phyloP scores from a whole-genome alignment of 1,140 invertebrate species.

The Camponotus pennsylvanicus region DNA sequence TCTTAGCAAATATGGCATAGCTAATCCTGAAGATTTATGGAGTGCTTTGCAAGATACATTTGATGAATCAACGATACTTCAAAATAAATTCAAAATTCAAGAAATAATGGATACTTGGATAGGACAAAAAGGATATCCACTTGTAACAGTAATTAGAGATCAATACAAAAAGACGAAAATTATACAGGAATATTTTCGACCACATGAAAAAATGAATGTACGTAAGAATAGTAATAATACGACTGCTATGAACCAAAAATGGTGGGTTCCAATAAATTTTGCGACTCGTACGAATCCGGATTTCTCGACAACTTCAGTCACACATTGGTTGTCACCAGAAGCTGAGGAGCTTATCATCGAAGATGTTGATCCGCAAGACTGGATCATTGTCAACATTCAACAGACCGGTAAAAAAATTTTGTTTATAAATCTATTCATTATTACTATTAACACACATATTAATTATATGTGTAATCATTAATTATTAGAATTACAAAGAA shows the following conservation, averaged over 20 bases:
- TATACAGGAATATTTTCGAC: conserved; percentile 83
- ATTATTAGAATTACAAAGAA: too few relatives aligned
- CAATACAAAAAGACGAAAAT: conserved; percentile 86
- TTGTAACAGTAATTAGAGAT: conserved; percentile 90
- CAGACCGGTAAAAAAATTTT: conserved; percentile 84
- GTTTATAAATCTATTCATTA: neutral
- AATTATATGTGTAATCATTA: too few relatives aligned
- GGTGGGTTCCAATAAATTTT: conserved; percentile 87
- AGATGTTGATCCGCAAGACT: conserved; percentile 80
- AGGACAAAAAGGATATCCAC: conserved; percentile 93
- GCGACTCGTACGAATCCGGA: conserved; percentile 82
- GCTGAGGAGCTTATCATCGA: conserved; percentile 70
- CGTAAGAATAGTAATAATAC: neutral
- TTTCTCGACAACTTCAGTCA: conserved; percentile 85
- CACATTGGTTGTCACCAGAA: conserved; percentile 74
- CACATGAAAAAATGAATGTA: conserved; percentile 54
- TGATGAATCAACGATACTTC: conserved; percentile 83
- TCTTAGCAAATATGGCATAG: conserved; percentile 74
- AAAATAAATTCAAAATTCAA: conserved; percentile 87
- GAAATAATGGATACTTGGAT: conserved; percentile 95
- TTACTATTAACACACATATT: neutral
- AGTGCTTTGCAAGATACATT: conserved; percentile 85
- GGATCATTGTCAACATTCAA: conserved; percentile 88
- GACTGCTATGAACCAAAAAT: conserved; percentile 75
- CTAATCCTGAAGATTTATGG: conserved; percentile 89